Evolutionary conservation across 2,113 vertebrate genomes (phyloP), one percentile per base, ranked within the genome.

Genomic region (Thinocorus orbignyianus): DNA sequence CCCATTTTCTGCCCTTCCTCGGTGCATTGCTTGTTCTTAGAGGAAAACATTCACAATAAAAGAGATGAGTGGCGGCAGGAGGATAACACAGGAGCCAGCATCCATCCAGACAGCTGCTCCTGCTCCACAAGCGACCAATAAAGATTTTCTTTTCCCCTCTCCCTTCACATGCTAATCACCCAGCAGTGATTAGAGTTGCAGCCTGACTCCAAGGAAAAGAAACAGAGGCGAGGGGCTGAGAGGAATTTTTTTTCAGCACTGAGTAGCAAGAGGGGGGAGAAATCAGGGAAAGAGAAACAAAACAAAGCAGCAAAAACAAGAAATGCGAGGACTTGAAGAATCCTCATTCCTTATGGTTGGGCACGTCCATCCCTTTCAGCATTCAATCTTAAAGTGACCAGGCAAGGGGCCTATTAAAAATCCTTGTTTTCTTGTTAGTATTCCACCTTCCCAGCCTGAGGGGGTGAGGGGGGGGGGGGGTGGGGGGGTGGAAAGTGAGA

Each of bases 91-190:
- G 41, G 46, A 90, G 80, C 72, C 90, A 66, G 58, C 26, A 31
- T 91, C 85, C 93, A 74, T 78, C 51, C 60, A 77, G 81, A 65
- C 88, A 97, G 71, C 87, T 62, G 77, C 86, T 84, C 73, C 76
- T 41, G 51, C 90, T 95, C 80, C 74, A 30, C 55, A 57, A 92
- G 48, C 46, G 6, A 62, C 79, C 72, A 90, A 96, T 92, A 95
- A 92, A 80, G 87, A 94, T 95, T 87, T 91, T 96, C 85, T 94
- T 94, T 80, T 93, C 86, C 89, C 62, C 8, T 78, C 64, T 95
- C 83, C 62, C 84, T 62, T n/a, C 46, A 95, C 86, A 77, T 95
- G 92, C 95, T 96, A 96, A 82, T 81, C 71, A 90, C 30, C 51
- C 68, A 54, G 80, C 18, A 65, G 51, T 6, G 72, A 88, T 92